These are phyloP conservation scores for Phoenicopterus ruber DNA, from an alignment of 2,113 vertebrate genomes.

Conservation along the genomic window DNA sequence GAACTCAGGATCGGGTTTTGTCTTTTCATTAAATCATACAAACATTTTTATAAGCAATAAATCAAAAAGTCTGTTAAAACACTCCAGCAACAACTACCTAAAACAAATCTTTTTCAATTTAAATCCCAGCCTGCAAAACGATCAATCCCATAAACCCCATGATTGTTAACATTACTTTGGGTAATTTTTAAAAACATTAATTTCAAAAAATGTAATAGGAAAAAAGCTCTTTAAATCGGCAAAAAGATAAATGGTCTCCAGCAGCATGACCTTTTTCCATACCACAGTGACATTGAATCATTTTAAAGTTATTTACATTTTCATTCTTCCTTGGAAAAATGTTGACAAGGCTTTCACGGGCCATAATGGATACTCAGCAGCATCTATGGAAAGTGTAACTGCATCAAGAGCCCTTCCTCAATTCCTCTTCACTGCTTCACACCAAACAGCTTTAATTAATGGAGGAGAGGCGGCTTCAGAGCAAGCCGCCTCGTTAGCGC, in stretches of 20 bases:
- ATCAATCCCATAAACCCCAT: slow-evolving; percentile 70
- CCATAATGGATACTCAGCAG: slow-evolving; percentile 40
- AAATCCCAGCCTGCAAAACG: slow-evolving; percentile 1
- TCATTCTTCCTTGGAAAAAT: slow-evolving; percentile 70
- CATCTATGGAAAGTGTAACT: not conserved
- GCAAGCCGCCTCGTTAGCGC: slow-evolving; percentile 40
- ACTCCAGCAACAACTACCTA: not conserved
- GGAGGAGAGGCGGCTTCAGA: slow-evolving; percentile 58
- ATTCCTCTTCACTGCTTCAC: not conserved
- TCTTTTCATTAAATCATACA: not conserved
- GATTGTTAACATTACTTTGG: slow-evolving; percentile 73
- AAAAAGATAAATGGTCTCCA: slow-evolving; percentile 69
- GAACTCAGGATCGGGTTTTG: not conserved
- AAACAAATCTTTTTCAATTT: slow-evolving; percentile 35
- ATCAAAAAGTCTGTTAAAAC: not conserved
- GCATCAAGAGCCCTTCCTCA: slow-evolving; percentile 5
- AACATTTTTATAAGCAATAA: not conserved
- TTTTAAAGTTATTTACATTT: slow-evolving; percentile 77
- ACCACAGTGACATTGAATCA: slow-evolving; percentile 74
- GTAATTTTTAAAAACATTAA: slow-evolving; percentile 77
- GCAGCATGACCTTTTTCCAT: slow-evolving; percentile 64
- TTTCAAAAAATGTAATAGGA: slow-evolving; percentile 77
- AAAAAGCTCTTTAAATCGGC: slow-evolving; percentile 75
- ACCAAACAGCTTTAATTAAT: slow-evolving; percentile 63
- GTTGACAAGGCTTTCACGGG: slow-evolving; percentile 75